Base-by-base conservation (phyloP, 2,888 invertebrate species). In the Nemoura dubitans region DNA sequence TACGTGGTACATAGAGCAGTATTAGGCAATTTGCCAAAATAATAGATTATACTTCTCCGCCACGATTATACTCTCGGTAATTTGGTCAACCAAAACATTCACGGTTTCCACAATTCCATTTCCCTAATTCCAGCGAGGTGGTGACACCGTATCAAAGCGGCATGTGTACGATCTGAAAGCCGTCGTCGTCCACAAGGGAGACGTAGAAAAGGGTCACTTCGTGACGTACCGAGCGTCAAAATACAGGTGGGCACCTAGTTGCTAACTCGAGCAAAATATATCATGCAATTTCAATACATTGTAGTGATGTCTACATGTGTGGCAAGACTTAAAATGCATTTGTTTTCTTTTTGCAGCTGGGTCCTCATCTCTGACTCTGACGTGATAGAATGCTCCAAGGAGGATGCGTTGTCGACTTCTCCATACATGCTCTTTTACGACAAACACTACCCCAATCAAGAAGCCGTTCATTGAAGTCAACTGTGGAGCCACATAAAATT, bases 401-500 rank as follows among this genome's bases (percentile, higher is more conserved):
- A 95, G 84, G 96, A 97, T 91, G 98, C 98, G 86, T 93, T 98
- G 26, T 94, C 95, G 89, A 95, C 96, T 89, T 95, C 96, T 86
- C 98, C 98, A 25, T 99, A 98, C 92, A 95, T 99, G 94, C 93
- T 99, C 88, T 98, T 98, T 93, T 99, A 99, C 77, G 86, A 85
- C 59, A 87, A 83, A 77, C 30, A 36, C 83, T 83, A 42, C n/a
- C 5, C 78, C 6, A 36, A 36, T n/a, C n/a, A 36, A 36, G 36
- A 6, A 6, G 5, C 36, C 36, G 36, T n/a, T n/a, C n/a, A n/a
- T n/a, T n/a, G n/a, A n/a, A n/a, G n/a, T n/a, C n/a, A n/a, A n/a
- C n/a, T n/a, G n/a, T n/a, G n/a, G n/a, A n/a, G n/a, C n/a, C n/a
- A n/a, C n/a, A n/a, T n/a, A n/a, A n/a, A n/a, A n/a, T n/a, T n/a